Evolutionary conservation across 2,113 vertebrate species (phyloP), one percentile per base, ranked within the genome.

Genomic region (Albula goreensis): DNA sequence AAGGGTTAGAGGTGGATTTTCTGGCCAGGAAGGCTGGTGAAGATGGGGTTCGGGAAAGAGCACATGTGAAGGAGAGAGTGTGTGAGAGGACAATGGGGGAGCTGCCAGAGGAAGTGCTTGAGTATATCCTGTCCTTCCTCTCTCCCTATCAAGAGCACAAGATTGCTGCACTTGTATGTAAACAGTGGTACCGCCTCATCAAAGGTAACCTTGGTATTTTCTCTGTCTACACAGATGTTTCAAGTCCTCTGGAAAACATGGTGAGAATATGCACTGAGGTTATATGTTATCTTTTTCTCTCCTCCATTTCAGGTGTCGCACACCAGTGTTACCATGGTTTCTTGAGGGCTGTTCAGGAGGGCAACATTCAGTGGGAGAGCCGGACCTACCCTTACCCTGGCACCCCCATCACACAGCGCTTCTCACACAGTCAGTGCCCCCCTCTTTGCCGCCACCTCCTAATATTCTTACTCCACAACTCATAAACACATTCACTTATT

Each of bases 131-230:
- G 86, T 99, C 98, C 87, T 99, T 99, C 91, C 97, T 99, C 0
- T 99, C 98, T 0, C 98, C 98, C 0, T 99, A 99, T 86, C 98
- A 99, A 93, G 98, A 99, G 92, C 98, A 99, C 94, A 99, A 99
- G 93, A 99, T 96, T 0, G 98, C 98, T 1, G 98, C 98, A 25
- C 96, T 99, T 2, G 98, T 99, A 85, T 99, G 98, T 91, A 99
- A 99, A 89, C 98, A 98, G 94, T 99, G 98, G 98, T 98, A 99
- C 89, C 96, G 98, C 80, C 98, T 99, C 50, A 99, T 99, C 93
- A 99, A 99, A 98, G 98, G 98, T 99, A 95, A 74, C 82, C 1
- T 0, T 8, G 48, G 4, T 2, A 4, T 78, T 19, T 2, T 52
- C 17, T 74, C 50, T 85, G 74, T 25, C 48, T 53, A 4, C 22